Evolutionary conservation across 2,797 vertebrate genomes (phyloP), one percentile per base, ranked within the genome.

Genomic region (Siniperca obscura): DNA sequence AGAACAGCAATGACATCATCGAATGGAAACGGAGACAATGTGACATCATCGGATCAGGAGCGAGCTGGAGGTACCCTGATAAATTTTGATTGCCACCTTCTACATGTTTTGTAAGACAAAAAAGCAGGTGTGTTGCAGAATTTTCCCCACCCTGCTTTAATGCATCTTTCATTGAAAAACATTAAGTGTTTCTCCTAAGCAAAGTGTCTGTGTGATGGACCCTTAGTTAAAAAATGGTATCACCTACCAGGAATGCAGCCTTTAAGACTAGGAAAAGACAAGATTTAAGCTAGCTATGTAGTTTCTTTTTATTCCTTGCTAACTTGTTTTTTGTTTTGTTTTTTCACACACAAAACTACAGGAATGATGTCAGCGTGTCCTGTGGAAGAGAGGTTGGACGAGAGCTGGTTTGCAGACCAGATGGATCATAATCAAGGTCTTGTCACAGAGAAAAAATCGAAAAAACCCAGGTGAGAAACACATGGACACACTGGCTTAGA

Each of bases 331-430:
- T 38, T 34, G 5, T n/a, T 42, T 4, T 0, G 36, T 42, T 46
- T 64, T 66, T 34, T 60, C 1, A 5, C 13, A 53, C 38, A 21
- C 34, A 25, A 60, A 7, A 62, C 30, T 5, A 2, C 67, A 84
- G 89, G 61, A 65, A 36, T 0, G 2, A 17, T 30, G 5, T 78
- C 87, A 2, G 53, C 1, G 0, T 62, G 78, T 86, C 76, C 84
- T n/a, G 4, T 42, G 4, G 90, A 92, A 14, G 92, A 91, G 5
- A 25, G 1, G 38, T 25, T 96, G 67, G 92, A 95, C 1, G 95
- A 95, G 8, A 89, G 82, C 72, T 96, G 96, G 96, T 96, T 96
- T 90, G 80, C 91, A 55, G 95, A 96, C 7, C 84, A 87, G 21
- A 95, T 96, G 93, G 93, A 94, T 30, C 73, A 76, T 42, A 68